Evolutionary conservation across 2,797 vertebrate species (phyloP).

Genomic region (Monodelphis domestica): DNA sequence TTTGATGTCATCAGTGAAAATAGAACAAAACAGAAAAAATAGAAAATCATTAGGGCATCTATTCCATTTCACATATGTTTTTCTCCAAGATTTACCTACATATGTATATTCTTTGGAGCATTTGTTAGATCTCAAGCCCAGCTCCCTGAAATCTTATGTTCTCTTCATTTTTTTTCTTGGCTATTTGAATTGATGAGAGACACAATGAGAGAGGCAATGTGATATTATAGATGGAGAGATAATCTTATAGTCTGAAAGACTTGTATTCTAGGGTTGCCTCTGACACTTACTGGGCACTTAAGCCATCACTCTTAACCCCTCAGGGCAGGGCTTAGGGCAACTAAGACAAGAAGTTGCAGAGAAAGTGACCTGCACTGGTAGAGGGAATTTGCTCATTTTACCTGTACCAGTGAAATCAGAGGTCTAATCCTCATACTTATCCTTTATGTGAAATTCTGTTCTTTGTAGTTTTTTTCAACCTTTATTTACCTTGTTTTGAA

Average conservation of each 20-base stretch:
- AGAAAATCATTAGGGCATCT: background rate
- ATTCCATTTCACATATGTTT: background rate
- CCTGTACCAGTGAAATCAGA: background rate
- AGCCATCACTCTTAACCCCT: background rate
- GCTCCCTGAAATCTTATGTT: background rate
- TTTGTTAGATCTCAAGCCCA: background rate
- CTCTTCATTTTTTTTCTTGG: background rate
- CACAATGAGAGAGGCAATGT: background rate
- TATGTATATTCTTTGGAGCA: background rate
- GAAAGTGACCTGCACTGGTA: background rate
- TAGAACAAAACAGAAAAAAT: background rate
- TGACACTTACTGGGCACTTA: background rate
- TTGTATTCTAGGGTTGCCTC: background rate
- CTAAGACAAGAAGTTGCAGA: background rate
- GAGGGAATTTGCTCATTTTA: background rate
- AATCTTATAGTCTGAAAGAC: background rate
- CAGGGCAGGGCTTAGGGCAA: too few species aligned
- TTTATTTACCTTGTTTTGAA: background rate
- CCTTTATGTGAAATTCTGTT: background rate
- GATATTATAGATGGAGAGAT: background rate
- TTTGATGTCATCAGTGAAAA: background rate
- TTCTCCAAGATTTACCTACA: background rate
- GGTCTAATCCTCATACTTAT: background rate
- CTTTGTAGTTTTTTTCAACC: background rate
- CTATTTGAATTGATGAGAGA: background rate